Percentiles rank a stretch among this genome's conserved stretches.
Conservation (phyloP, 2,888 invertebrate genomes). For the Rhaphigaster nebulosa region DNA sequence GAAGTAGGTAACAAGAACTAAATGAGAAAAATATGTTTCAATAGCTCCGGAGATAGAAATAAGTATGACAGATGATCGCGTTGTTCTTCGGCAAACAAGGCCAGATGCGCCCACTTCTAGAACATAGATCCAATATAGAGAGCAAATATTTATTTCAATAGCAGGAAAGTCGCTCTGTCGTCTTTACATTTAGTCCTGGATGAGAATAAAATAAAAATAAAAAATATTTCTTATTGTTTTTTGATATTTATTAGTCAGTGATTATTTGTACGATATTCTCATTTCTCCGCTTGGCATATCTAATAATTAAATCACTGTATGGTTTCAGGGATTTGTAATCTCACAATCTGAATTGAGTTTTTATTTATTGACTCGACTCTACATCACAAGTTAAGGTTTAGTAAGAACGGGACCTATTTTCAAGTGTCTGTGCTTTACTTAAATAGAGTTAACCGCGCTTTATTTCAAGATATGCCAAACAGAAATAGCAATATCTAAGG, state of each 20-base stretch:
- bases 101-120: background rate
- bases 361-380: no score
- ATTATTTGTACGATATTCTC: background rate
- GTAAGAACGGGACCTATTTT: no score
- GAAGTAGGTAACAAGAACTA: background rate
- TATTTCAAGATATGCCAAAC: no score
- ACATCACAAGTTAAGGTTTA: no score
- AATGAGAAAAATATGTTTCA: background rate
- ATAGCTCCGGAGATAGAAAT: background rate
- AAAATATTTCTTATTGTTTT: background rate
- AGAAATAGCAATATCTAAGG: no score
- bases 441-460: no score
- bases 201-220: background rate
- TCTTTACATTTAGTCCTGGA: background rate
- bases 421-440: no score
- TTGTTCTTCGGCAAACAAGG: background rate
- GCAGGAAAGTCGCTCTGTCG: background rate
- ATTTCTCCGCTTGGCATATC: no score
- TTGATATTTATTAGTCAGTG: background rate
- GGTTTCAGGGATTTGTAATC: no score
- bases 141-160: constrained; percentile 1
- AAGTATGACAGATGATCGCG: background rate
- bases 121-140: background rate
- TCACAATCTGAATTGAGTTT: no score
- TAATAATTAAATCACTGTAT: no score